Conservation (phyloP, 2,113 vertebrate genomes). For the Ondatra zibethicus region DNA sequence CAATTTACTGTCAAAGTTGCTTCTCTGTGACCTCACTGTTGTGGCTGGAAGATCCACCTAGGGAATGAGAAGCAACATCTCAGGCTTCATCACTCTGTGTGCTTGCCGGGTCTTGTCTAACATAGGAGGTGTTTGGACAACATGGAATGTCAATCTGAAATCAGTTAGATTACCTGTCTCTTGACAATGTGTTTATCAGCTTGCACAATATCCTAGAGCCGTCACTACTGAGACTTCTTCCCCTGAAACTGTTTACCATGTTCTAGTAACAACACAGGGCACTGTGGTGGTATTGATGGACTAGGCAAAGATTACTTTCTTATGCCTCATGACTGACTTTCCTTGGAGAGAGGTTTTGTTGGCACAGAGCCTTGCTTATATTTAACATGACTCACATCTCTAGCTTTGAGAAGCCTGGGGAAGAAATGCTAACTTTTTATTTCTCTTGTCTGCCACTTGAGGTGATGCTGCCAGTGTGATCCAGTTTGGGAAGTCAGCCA, state of each 20-base stretch:
- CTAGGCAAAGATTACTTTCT: background rate
- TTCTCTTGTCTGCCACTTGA: conserved; percentile 77
- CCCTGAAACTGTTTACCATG: background rate
- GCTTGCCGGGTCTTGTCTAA: conserved; percentile 40
- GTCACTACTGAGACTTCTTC: background rate
- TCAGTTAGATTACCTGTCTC: conserved; percentile 14
- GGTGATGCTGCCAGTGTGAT: conserved; percentile 98
- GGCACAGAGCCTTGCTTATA: background rate
- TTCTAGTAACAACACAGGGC: conserved; percentile 14
- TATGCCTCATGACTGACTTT: conserved; percentile 37
- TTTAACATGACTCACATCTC: conserved; percentile 33
- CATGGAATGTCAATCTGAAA: conserved; percentile 6
- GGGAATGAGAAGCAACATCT: background rate
- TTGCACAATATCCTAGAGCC: conserved; percentile 16
- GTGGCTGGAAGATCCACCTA: conserved; percentile 14
- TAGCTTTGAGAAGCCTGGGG: background rate
- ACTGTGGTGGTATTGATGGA: background rate
- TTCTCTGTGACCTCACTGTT: conserved; percentile 46
- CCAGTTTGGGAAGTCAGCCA: conserved; percentile 98
- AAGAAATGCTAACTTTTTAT: conserved; percentile 39
- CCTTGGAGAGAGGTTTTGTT: conserved; percentile 23
- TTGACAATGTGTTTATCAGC: conserved; percentile 33
- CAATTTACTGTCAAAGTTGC: conserved; percentile 33
- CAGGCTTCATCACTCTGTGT: conserved; percentile 23
- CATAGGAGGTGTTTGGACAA: conserved; percentile 10